A percentile compares a stretch with the other conserved stretches of the same genome.
Evolutionary conservation across 2,797 vertebrate genomes (phyloP).

Genomic region (Periophthalmus magnuspinnatus): DNA sequence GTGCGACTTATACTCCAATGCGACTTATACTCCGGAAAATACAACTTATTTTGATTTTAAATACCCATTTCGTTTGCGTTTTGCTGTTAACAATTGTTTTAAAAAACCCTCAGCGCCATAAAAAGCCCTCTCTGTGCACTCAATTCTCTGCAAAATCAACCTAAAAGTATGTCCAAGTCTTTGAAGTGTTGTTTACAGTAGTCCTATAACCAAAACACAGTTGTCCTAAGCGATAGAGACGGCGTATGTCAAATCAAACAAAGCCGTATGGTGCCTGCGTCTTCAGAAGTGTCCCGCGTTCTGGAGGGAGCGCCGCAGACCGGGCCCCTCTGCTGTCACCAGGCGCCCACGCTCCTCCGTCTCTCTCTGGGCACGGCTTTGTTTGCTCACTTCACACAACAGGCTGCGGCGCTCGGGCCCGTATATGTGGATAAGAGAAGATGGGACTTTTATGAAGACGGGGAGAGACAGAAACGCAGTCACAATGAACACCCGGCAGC

Average conservation of each 20-base stretch:
- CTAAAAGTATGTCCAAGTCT: conserved; percentile 50
- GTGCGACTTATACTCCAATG: too few relatives aligned
- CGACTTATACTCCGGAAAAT: too few relatives aligned
- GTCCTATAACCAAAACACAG: conserved; percentile 67
- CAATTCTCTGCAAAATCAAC: conserved; percentile 33
- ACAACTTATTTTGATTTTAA: too few relatives aligned
- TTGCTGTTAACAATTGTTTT: conserved; percentile 9
- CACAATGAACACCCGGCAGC: not conserved
- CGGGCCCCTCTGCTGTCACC: conserved; percentile 52
- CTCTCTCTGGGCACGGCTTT: conserved; percentile 42
- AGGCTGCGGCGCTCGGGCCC: conserved; percentile 33
- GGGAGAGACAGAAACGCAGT: not conserved
- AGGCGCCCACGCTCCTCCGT: conserved; percentile 70
- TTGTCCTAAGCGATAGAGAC: conserved; percentile 74
- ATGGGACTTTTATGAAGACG: conserved; percentile 9
- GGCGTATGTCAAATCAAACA: conserved; percentile 73
- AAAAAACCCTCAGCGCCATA: conserved; percentile 18
- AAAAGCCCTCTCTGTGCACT: conserved; percentile 21
- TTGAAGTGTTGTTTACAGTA: conserved; percentile 71
- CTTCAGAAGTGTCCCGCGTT: conserved; percentile 59
- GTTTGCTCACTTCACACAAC: conserved; percentile 33
- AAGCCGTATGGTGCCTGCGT: conserved; percentile 67
- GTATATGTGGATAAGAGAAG: conserved; percentile 13
- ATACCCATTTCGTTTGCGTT: too few relatives aligned
- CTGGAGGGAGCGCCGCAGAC: conserved; percentile 52